Conservation (phyloP, 2,113 vertebrate species). For the Pelmatolapia mariae region DNA sequence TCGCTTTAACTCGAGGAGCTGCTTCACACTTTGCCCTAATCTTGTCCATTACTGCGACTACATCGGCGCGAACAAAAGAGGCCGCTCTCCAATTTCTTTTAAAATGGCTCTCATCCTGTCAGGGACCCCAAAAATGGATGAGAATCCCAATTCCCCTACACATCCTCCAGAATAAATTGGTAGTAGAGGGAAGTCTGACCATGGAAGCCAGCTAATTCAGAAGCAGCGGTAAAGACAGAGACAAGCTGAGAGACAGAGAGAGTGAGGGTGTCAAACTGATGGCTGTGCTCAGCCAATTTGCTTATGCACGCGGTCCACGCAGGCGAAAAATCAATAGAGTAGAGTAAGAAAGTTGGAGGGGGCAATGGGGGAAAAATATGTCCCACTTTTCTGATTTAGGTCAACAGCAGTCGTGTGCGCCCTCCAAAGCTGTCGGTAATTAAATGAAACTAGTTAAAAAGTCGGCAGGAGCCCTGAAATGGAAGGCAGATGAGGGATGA, state of each 20-base stretch:
- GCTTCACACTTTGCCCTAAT: slow-evolving; percentile 30
- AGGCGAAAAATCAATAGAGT: slow-evolving; percentile 60
- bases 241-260: neutral
- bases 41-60: slow-evolving; percentile 24
- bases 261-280: slow-evolving; percentile 7
- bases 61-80: slow-evolving; percentile 25
- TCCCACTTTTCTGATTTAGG: slow-evolving; percentile 73
- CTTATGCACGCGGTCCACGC: slow-evolving; percentile 12
- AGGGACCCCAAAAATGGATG: neutral
- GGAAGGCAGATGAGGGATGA: slow-evolving; percentile 3
- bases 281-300: slow-evolving; percentile 46
- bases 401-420: slow-evolving; percentile 56
- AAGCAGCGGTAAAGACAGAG: neutral
- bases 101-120: slow-evolving; percentile 2
- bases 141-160: slow-evolving; percentile 8
- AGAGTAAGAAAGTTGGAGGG: slow-evolving; percentile 50
- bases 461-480: slow-evolving; percentile 31
- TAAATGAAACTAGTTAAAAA: slow-evolving; percentile 63
- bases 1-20: neutral
- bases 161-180: slow-evolving; percentile 32
- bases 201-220: neutral
- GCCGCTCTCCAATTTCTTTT: slow-evolving; percentile 36
- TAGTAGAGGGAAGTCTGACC: neutral
- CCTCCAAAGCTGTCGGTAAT: slow-evolving; percentile 61
- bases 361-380: neutral